Percentiles rank a stretch among this genome's conserved stretches.
These are phyloP conservation scores for Dexiosoma caninum DNA, from an alignment of 2,888 invertebrate species.

Conservation along the genomic window DNA sequence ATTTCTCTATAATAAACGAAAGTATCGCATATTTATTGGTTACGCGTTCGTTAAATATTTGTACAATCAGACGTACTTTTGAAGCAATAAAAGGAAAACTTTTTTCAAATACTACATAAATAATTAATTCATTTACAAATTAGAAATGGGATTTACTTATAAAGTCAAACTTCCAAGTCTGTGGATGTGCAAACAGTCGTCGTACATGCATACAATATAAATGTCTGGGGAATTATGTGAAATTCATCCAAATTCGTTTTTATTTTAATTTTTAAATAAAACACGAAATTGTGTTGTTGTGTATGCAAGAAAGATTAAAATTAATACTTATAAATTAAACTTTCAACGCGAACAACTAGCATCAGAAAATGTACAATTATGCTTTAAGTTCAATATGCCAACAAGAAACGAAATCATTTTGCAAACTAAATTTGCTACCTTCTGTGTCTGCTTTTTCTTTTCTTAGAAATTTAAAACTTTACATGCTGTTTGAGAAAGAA, in stretches of 20 bases:
- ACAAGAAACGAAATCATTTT: neutral
- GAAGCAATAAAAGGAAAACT: too few species aligned
- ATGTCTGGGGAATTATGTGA: neutral
- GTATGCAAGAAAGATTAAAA: neutral
- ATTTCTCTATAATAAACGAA: too few species aligned
- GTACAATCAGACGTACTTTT: too few species aligned
- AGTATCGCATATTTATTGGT: too few species aligned
- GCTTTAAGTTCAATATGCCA: neutral
- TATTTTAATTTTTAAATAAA: neutral
- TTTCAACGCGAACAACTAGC: neutral
- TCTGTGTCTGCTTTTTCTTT: slow-evolving; percentile 2
- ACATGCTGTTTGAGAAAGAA: neutral
- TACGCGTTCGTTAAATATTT: too few species aligned
- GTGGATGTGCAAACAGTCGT: neutral
- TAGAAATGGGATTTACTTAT: neutral
- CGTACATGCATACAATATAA: too few species aligned
- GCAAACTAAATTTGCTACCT: neutral
- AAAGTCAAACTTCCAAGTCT: neutral
- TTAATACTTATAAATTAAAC: neutral
- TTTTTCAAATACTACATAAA: too few species aligned
- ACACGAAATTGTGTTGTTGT: neutral
- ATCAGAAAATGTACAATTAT: neutral
- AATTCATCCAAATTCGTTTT: neutral
- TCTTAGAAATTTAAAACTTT: slow-evolving; percentile 16
- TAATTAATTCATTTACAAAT: neutral